Evolutionary conservation across 2,797 vertebrate species (phyloP).

Genomic region (Rhincodon typus): DNA sequence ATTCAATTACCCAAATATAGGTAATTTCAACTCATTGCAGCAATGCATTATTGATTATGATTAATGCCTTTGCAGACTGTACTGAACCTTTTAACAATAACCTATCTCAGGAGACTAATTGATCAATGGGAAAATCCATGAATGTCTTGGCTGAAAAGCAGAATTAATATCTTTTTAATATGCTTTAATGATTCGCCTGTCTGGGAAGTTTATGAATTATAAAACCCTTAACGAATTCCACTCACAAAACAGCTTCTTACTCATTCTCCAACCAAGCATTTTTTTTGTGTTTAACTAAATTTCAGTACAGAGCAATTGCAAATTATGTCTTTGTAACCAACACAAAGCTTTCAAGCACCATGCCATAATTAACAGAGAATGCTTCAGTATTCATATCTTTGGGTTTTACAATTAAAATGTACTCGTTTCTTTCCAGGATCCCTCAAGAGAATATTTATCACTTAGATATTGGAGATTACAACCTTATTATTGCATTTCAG

Average conservation of each 20-base stretch:
- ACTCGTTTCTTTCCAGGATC: not conserved
- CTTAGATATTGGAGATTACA: not conserved
- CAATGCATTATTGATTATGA: constrained; percentile 32
- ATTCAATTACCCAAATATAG: constrained; percentile 35
- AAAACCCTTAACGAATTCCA: constrained; percentile 28
- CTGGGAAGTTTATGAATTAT: constrained; percentile 34
- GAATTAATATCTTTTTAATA: constrained; percentile 33
- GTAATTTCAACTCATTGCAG: constrained; percentile 21
- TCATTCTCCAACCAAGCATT: not conserved
- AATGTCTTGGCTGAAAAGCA: not conserved
- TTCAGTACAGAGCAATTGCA: not conserved
- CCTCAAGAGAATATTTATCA: not conserved
- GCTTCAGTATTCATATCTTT: not conserved
- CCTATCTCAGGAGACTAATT: constrained; percentile 27
- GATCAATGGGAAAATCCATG: constrained; percentile 32
- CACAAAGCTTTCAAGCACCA: not conserved
- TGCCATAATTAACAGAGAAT: not conserved
- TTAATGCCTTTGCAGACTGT: not conserved
- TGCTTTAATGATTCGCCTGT: constrained; percentile 28
- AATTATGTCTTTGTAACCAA: not conserved
- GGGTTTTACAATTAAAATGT: not conserved
- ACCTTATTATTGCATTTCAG: not conserved
- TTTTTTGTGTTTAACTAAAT: not conserved
- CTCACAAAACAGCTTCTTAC: not conserved
- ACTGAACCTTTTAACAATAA: constrained; percentile 36